Conservation (phyloP, 1,140 invertebrate genomes). For the Ceratina australensis region DNA sequence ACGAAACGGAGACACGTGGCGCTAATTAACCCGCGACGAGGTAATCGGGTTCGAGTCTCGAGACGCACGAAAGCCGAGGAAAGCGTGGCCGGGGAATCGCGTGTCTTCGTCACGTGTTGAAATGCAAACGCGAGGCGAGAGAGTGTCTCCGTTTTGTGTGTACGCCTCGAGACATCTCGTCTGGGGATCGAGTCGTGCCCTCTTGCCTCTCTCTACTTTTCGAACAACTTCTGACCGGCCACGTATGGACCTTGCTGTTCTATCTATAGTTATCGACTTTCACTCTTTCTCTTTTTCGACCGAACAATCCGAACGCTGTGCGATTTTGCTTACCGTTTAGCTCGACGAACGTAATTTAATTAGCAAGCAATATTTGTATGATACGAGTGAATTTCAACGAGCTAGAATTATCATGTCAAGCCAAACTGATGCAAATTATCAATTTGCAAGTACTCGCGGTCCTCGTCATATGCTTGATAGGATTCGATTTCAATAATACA, state of each 20-base stretch:
- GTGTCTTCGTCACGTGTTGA: constrained; percentile 27
- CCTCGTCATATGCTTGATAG: no score
- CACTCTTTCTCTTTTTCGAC: neutral
- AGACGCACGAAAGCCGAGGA: constrained; percentile 23
- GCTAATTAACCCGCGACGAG: constrained; percentile 34
- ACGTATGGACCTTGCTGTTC: constrained; percentile 3
- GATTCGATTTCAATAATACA: no score
- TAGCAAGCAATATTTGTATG: neutral
- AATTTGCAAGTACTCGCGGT: no score
- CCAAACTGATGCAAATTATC: no score
- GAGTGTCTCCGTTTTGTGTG: constrained; percentile 23
- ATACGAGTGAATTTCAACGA: no score
- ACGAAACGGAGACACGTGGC: constrained; percentile 15
- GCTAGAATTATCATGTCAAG: no score
- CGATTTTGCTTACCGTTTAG: neutral
- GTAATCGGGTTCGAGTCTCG: neutral
- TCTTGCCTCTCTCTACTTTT: constrained; percentile 27
- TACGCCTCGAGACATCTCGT: constrained; percentile 36
- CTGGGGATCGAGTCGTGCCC: constrained; percentile 30
- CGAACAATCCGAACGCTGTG: neutral
- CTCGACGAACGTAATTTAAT: neutral
- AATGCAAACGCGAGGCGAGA: constrained; percentile 28
- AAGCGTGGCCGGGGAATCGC: constrained; percentile 30
- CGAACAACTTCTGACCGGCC: constrained; percentile 17
- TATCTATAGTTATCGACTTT: neutral